These are phyloP conservation scores for Abscondita cerata DNA, from an alignment of 2,888 invertebrate genomes.

Conservation along the genomic window DNA sequence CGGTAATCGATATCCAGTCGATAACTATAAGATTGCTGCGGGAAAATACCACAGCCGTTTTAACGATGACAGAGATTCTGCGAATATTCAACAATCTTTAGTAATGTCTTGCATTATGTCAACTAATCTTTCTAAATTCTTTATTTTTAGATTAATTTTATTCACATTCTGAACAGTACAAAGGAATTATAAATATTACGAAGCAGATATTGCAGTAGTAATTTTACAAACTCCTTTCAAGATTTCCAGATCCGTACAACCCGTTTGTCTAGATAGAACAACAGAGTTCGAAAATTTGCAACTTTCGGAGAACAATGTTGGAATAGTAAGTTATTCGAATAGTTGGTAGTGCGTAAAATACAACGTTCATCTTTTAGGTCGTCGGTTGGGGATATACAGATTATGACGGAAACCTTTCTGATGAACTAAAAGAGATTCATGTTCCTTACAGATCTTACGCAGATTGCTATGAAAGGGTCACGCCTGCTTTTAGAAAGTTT, in stretches of 20 bases:
- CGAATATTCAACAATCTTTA: constrained; percentile 13
- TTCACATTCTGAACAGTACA: constrained; percentile 41
- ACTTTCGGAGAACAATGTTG: constrained; percentile 25
- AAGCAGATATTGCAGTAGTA: constrained; percentile 53
- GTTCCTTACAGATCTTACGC: constrained; percentile 37
- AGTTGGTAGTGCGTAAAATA: background rate
- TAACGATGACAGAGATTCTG: constrained; percentile 42
- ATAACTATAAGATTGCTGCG: constrained; percentile 42
- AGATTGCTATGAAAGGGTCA: constrained; percentile 36
- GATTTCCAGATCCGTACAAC: constrained; percentile 50
- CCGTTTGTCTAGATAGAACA: constrained; percentile 52
- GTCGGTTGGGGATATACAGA: constrained; percentile 51
- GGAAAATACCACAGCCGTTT: constrained; percentile 50
- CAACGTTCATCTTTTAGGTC: constrained; percentile 44
- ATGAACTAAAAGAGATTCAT: constrained; percentile 39
- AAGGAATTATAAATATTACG: constrained; percentile 41
- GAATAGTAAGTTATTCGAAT: constrained; percentile 45
- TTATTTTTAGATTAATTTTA: constrained; percentile 39
- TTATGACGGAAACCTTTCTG: constrained; percentile 40
- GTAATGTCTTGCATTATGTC: constrained; percentile 9
- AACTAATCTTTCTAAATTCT: constrained; percentile 5
- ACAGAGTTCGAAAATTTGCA: constrained; percentile 28
- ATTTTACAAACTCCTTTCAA: constrained; percentile 46
- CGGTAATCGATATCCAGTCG: constrained; percentile 23
- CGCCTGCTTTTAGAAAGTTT: constrained; percentile 26